Evolutionary conservation across 2,113 vertebrate species (phyloP).

Genomic region (Neotoma lepida): DNA sequence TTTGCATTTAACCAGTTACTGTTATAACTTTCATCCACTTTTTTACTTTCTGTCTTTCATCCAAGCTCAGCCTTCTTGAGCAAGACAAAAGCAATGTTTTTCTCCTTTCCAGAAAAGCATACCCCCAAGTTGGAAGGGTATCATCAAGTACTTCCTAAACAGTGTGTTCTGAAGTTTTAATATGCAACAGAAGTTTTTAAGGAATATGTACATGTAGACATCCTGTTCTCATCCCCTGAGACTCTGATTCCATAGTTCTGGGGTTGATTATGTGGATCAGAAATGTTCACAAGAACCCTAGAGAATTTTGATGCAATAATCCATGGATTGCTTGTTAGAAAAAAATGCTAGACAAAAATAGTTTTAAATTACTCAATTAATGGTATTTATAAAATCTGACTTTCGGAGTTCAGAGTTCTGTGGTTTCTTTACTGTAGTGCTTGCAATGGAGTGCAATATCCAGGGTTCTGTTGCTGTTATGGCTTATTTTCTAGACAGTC

Average conservation of each 20-base stretch:
- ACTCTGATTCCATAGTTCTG: neutral
- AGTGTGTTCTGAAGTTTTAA: slow-evolving; percentile 21
- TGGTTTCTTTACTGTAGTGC: slow-evolving; percentile 15
- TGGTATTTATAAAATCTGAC: neutral
- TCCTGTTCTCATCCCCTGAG: neutral
- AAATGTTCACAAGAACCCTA: slow-evolving; percentile 10
- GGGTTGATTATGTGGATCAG: neutral
- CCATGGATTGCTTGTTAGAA: neutral
- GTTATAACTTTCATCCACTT: neutral
- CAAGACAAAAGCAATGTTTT: slow-evolving; percentile 18
- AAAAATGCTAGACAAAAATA: slow-evolving; percentile 4
- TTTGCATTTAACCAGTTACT: slow-evolving; percentile 29
- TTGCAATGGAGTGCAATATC: neutral
- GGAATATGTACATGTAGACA: neutral
- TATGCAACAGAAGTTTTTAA: neutral
- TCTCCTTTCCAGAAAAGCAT: neutral
- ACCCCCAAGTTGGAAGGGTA: neutral
- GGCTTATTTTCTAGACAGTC: neutral
- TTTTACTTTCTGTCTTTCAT: neutral
- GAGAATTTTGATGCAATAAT: slow-evolving; percentile 2
- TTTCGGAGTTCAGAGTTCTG: neutral
- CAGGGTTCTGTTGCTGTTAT: neutral
- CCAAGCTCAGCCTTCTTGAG: slow-evolving; percentile 1
- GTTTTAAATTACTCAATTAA: neutral
- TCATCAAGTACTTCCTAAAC: slow-evolving; percentile 45